Evolutionary conservation across 2,888 invertebrate species (phyloP), one percentile per base, ranked within the genome.

Genomic region (Caenorhabditis imperialis): DNA sequence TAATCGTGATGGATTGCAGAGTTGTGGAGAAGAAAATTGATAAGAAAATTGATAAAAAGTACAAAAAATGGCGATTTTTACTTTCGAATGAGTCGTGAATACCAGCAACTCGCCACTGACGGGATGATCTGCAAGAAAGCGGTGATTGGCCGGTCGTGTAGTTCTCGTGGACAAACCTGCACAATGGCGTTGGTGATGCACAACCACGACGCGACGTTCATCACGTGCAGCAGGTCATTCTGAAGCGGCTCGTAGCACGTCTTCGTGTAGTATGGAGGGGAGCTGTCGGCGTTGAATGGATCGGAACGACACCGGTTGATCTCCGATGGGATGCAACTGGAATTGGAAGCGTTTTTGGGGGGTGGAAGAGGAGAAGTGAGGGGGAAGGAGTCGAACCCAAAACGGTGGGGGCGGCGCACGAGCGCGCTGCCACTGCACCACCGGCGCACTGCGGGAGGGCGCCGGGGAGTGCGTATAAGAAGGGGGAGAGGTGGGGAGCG

Each of bases 151-250:
- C 27, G 12, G 10, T 30, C 10, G 7, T 6, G 30, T 30, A 10
- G 30, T 30, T 30, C 10, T 6, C 30, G 6, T 30, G 16, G 22
- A 20, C 38, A 16, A n/a, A 86, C 85, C 75, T 84, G 74, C 22
- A 81, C 78, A 54, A 82, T 67, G 42, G 85, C 86, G 38, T 78
- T 78, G 6, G 78, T 75, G 18, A 86, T 83, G 12, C 78, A 82
- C 35, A 86, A 65, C 85, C 85, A 86, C 1, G 85, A 83, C 20
- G 86, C 86, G 18, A 85, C 81, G 40, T 84, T 76, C 55, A 85
- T 82, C n/a, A 85, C 86, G 25, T 81, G 80, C 18, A 86, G 62
- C 33, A 86, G 71, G 61, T 86, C 85, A 48, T 81, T 81, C 51
- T 80, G 76, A 18, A 86, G 77, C 10, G 79, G 81, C 54, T 78